Percentiles rank a stretch among this genome's conserved stretches.
phyloP scores from a whole-genome alignment of 2,797 vertebrate genomes.

The Tokudaia muenninki region DNA sequence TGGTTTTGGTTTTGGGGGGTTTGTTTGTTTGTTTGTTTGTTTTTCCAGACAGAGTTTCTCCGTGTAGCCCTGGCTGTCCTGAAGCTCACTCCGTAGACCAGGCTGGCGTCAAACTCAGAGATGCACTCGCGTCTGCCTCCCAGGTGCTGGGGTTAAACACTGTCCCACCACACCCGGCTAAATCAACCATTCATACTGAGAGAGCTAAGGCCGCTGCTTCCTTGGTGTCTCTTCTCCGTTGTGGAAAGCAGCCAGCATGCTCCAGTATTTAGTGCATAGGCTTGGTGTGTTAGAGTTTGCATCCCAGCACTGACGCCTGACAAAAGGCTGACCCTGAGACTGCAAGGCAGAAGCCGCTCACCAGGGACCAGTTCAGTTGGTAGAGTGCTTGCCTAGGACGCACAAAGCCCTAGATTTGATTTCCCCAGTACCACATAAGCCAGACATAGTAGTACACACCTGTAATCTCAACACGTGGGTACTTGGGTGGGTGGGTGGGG shows the following conservation, averaged over 20 bases:
- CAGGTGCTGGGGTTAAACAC: background rate
- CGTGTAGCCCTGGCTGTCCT: background rate
- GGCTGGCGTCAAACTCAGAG: background rate
- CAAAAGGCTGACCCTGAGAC: background rate
- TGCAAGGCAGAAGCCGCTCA: background rate
- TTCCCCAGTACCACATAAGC: background rate
- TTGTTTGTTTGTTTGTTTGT: too few species aligned
- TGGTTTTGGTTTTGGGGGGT: too few species aligned
- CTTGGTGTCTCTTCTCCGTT: background rate
- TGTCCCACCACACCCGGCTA: background rate
- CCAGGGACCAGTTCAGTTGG: background rate
- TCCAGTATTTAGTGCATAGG: background rate
- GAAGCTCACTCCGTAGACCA: background rate
- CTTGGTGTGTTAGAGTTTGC: background rate
- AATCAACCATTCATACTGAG: background rate
- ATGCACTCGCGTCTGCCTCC: background rate
- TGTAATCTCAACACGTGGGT: background rate
- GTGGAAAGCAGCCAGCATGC: background rate
- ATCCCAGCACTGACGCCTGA: background rate
- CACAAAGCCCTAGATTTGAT: background rate
- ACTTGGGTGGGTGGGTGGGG: background rate
- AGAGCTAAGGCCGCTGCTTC: background rate
- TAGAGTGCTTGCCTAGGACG: background rate
- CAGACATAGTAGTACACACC: background rate
- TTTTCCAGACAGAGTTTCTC: background rate